phyloP scores from a whole-genome alignment of 2,888 invertebrate species.

The Rhaphigaster nebulosa region DNA sequence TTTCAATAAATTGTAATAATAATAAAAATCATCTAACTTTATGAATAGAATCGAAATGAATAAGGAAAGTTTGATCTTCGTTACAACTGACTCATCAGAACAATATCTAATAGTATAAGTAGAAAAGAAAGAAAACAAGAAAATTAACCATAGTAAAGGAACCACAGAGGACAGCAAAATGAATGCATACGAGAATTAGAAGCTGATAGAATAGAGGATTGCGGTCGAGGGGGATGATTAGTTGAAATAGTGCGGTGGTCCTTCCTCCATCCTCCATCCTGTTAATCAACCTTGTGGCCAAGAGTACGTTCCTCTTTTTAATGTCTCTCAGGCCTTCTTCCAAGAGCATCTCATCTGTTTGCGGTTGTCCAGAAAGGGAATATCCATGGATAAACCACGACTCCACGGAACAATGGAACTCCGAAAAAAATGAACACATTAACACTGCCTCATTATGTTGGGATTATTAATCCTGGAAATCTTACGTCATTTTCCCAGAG shows the following conservation, averaged over 20 bases:
- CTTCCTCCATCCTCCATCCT: neutral
- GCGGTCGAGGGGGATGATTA: constrained; percentile 6
- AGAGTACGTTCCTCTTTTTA: neutral
- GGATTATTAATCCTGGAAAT: neutral
- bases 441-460: neutral
- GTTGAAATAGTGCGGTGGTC: constrained; percentile 13
- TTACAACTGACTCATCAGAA: neutral
- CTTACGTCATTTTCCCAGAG: too few relatives aligned
- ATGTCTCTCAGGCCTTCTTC: neutral
- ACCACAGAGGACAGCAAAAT: neutral
- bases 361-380: neutral
- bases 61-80: neutral
- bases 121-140: neutral
- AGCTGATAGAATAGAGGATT: constrained; percentile 17
- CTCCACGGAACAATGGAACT: neutral
- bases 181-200: neutral
- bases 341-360: constrained; percentile 2
- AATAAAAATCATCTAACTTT: too few relatives aligned
- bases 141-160: neutral
- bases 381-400: neutral
- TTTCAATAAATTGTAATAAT: too few relatives aligned
- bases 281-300: constrained; percentile 30
- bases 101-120: neutral
- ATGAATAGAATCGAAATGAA: too few relatives aligned
- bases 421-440: neutral